Base-by-base conservation (phyloP, 53 echinoderm and acorn worm species). In the Astropecten irregularis region DNA sequence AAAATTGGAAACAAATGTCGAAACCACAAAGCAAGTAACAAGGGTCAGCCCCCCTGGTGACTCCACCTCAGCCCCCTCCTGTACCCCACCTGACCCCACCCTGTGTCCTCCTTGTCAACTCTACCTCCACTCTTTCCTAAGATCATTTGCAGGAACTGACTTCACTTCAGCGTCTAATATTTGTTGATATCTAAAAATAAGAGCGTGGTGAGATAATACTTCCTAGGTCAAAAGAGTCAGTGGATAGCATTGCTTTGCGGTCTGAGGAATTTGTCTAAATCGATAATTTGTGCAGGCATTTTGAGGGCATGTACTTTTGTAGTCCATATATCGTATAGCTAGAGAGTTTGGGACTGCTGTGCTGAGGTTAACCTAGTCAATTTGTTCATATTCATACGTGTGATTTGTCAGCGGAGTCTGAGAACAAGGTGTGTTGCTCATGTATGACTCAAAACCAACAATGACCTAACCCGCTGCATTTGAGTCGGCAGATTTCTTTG, bases 1-100 rank as follows among this genome's bases (percentile, higher is more conserved):
- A 76, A 76, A 67, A 65, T 76, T 76, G 42, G 76, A 76, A 57
- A 37, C 76, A 76, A 76, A 76, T 76, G 76, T 28, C 27, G 36
- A 14, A 37, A 76, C 56, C 76, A 23, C 76, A 40, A 76, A 40
- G 40, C 28, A 25, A 27, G 76, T 76, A 76, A 40, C 55, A 1
- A 40, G 76, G n/a, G 76, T 76, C 76, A 58, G 56, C 74, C 11
- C 40, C 57, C 74, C 76, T 26, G 25, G 19, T 35, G 40, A 40
- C 27, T 25, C 28, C n/a, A n/a, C n/a, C n/a, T n/a, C n/a, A n/a
- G n/a, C n/a, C n/a, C n/a, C n/a, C n/a, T n/a, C n/a, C n/a, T n/a
- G n/a, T n/a, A 3, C 47, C 7, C 27, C 40, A 39, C 21, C 32
- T 42, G 40, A 56, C 76, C 76, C 58, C 76, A 30, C 40, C 57